These are phyloP conservation scores for Salticus scenicus DNA, from an alignment of 2,888 invertebrate species.

Conservation along the genomic window DNA sequence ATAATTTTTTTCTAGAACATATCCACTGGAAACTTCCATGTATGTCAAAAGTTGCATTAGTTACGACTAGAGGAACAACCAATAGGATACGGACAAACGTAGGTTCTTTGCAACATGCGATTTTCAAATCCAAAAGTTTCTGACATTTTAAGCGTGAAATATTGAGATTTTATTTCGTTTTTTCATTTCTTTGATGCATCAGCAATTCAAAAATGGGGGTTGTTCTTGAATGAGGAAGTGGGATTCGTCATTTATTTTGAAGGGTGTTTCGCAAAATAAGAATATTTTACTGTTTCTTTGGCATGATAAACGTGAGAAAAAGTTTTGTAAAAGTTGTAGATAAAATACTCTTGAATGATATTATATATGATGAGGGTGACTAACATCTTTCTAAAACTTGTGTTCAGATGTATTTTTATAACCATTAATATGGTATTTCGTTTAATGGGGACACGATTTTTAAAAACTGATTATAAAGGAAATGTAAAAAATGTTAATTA, in stretches of 20 bases:
- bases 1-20: not conserved
- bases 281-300: not conserved
- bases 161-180: not conserved
- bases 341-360: too few relatives aligned
- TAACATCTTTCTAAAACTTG: too few relatives aligned
- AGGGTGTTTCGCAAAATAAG: not conserved
- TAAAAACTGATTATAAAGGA: too few relatives aligned
- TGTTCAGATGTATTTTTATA: too few relatives aligned
- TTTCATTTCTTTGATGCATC: not conserved
- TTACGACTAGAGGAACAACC: not conserved
- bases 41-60: not conserved
- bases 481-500: too few relatives aligned
- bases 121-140: not conserved
- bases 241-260: not conserved
- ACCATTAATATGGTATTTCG: too few relatives aligned
- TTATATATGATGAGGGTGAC: too few relatives aligned
- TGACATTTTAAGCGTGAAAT: not conserved
- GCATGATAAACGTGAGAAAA: conserved; percentile 35
- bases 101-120: not conserved
- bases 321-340: too few relatives aligned
- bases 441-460: too few relatives aligned
- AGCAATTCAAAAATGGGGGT: not conserved
- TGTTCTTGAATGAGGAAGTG: not conserved
- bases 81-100: not conserved
- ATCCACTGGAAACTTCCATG: not conserved